These are phyloP conservation scores for Ichneumoninae sp. DNA, from an alignment of 2,888 invertebrate species.

Conservation along the genomic window DNA sequence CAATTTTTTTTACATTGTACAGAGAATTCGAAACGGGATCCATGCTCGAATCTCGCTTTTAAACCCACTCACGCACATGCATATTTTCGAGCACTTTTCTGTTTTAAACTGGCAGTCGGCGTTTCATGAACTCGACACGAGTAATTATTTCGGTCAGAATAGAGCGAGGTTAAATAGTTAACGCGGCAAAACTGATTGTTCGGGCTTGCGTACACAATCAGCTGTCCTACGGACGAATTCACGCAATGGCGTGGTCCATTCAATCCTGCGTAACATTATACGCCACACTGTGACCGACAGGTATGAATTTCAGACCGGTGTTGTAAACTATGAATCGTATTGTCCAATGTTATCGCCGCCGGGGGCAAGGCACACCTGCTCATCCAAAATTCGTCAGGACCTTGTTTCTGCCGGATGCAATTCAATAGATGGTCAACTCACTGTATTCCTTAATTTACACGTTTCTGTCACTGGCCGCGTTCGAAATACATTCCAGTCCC, in stretches of 20 bases:
- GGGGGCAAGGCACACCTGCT: not conserved
- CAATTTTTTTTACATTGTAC: slow-evolving; percentile 46
- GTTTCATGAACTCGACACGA: not conserved
- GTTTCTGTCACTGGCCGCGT: not conserved
- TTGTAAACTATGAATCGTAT: slow-evolving; percentile 2
- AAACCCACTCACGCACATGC: not conserved
- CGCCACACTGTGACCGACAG: not conserved
- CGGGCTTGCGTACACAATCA: slow-evolving; percentile 8
- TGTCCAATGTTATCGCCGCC: not conserved
- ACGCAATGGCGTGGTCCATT: not conserved
- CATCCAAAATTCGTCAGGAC: not conserved
- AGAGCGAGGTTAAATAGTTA: slow-evolving; percentile 34
- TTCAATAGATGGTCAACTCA: not conserved
- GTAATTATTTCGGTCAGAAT: slow-evolving; percentile 30
- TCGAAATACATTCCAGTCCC: not conserved
- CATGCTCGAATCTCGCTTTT: slow-evolving; percentile 11
- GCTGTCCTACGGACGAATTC: not conserved
- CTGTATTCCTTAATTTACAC: not conserved
- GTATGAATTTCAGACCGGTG: not conserved
- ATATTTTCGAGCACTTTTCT: not conserved
- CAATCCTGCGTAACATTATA: not conserved
- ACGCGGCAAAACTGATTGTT: slow-evolving; percentile 9
- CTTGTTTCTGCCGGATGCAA: not conserved
- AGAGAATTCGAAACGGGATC: not conserved
- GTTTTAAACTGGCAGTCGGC: slow-evolving; percentile 15